These are phyloP conservation scores for Agrotis segetum DNA, from an alignment of 2,888 invertebrate species.

Conservation along the genomic window DNA sequence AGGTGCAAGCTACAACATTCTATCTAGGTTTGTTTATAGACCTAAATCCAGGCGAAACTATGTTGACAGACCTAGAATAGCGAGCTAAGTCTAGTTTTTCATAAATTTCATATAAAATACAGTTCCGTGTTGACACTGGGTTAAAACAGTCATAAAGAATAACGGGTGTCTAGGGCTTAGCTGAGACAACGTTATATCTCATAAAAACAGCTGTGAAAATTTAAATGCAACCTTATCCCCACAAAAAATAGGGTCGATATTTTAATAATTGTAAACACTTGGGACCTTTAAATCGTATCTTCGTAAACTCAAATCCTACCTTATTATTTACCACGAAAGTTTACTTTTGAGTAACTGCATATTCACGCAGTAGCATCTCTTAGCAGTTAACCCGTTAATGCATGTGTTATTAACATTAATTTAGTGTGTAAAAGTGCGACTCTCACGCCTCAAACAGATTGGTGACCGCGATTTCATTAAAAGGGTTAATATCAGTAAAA, in stretches of 20 bases:
- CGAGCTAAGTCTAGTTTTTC: slow-evolving; percentile 43
- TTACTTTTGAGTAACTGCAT: slow-evolving; percentile 24
- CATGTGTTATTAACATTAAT: slow-evolving; percentile 49
- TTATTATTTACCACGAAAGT: neutral
- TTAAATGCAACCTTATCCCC: slow-evolving; percentile 11
- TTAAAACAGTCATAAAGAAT: slow-evolving; percentile 44
- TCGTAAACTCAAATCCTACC: slow-evolving; percentile 1
- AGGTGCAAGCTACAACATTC: slow-evolving; percentile 29
- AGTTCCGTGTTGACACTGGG: slow-evolving; percentile 46
- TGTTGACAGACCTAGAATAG: slow-evolving; percentile 45
- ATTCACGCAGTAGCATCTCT: slow-evolving; percentile 4
- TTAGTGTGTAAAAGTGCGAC: slow-evolving; percentile 34
- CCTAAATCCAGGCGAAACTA: slow-evolving; percentile 51
- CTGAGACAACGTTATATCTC: neutral
- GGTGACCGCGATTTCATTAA: slow-evolving; percentile 43
- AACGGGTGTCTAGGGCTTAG: slow-evolving; percentile 52
- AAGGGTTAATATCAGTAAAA: slow-evolving; percentile 36
- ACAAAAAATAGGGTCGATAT: neutral
- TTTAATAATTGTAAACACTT: neutral
- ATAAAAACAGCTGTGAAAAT: neutral
- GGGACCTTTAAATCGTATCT: neutral
- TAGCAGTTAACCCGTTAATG: slow-evolving; percentile 45
- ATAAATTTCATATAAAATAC: slow-evolving; percentile 55
- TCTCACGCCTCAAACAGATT: slow-evolving; percentile 29
- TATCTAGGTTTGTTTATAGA: slow-evolving; percentile 47